Evolutionary conservation across 2,888 invertebrate genomes (phyloP), one percentile per base, ranked within the genome.

Genomic region (Papilio protenor): DNA sequence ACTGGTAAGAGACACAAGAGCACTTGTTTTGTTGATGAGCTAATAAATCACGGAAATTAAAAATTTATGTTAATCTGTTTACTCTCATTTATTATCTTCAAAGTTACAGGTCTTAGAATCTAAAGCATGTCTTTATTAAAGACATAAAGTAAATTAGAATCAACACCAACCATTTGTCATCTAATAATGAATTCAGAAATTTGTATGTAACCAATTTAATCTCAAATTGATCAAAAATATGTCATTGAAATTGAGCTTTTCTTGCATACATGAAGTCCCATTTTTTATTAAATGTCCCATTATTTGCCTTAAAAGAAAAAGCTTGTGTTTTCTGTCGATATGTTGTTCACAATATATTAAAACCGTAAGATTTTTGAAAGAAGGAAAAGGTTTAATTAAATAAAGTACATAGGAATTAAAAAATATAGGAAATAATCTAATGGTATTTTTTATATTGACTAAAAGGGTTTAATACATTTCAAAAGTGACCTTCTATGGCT

Each of bases 401-500:
- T 10, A 27, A 23, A 52, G 23, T 1, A 49, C 27, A 55, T 59
- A 59, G 75, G 55, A 45, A 73, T 23, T 64, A 33, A 72, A 59
- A 23, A 21, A 40, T 52, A 21, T 52, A 71, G n/a, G n/a, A 57
- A 45, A 18, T 52, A 45, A 64, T 59, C 2, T 61, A 55, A 10
- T 49, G n/a, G 23, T 61, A 61, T 21, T 52, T 52, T 49, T 52
- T 47, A 23, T 75, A 77, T 73, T 66, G 23, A 76, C 73, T 78
- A 80, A 83, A 79, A 88, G 88, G 92, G 90, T 87, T 87, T 84
- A 84, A 81, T 89, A 94, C 94, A 91, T 94, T 83, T 92, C 93
- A 86, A 92, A 94, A 94, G 90, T 88, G 94, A 92, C 82, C 88
- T 93, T 93, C 88, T 79, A 77, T 82, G 84, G 87, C 87, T 75